Conservation (phyloP, 1,140 invertebrate genomes). For the Ditylenchus dipsaci region DNA sequence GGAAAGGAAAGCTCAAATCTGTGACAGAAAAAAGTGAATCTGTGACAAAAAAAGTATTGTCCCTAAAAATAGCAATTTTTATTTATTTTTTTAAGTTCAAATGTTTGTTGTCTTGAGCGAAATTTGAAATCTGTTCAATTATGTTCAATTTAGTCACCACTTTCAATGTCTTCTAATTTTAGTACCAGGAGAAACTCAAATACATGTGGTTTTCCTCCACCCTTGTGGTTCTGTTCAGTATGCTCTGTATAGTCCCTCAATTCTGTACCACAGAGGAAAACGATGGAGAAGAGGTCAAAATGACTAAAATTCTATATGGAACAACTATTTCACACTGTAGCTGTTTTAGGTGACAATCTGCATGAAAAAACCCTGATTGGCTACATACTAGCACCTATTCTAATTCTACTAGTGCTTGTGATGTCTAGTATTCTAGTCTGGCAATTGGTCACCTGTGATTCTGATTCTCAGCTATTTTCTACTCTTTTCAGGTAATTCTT, state of each 20-base stretch:
- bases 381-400: conserved; percentile 33
- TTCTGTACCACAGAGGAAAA: conserved; percentile 32
- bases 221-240: conserved; percentile 12
- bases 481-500: conserved; percentile 6
- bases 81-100: too few relatives aligned
- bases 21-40: too few relatives aligned
- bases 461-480: conserved; percentile 24
- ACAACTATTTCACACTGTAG: too few relatives aligned
- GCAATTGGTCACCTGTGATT: conserved; percentile 30
- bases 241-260: conserved; percentile 32
- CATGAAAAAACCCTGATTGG: conserved; percentile 28
- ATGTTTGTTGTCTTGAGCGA: neutral
- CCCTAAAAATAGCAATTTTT: too few relatives aligned
- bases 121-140: neutral
- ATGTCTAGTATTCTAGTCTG: conserved; percentile 20
- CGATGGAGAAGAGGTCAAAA: conserved; percentile 22
- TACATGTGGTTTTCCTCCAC: conserved; percentile 28
- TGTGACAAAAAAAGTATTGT: too few relatives aligned
- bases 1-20: too few relatives aligned
- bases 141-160: too few relatives aligned
- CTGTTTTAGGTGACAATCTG: conserved; percentile 1
- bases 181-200: conserved; percentile 29
- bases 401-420: conserved; percentile 13
- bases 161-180: neutral
- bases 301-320: too few relatives aligned